Conservation (phyloP, 2,888 invertebrate species). For the Brenthis daphne region DNA sequence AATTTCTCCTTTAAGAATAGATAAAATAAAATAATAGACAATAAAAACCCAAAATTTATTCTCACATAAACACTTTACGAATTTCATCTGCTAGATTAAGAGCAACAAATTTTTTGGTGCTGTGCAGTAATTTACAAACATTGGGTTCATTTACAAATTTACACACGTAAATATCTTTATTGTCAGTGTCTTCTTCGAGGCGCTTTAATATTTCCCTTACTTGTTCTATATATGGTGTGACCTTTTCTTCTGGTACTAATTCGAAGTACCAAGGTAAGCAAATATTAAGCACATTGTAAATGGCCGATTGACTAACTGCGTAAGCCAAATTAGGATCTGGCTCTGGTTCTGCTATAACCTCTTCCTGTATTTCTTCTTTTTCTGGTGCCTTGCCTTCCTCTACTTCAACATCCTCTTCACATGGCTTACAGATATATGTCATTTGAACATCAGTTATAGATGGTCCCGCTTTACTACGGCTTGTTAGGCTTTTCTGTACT, state of each 20-base stretch:
- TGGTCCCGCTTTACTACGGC: constrained; percentile 49
- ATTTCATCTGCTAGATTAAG: constrained; percentile 59
- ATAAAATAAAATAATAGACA: background rate
- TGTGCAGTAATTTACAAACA: constrained; percentile 64
- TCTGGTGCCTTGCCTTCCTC: constrained; percentile 50
- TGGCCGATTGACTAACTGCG: constrained; percentile 61
- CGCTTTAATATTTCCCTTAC: constrained; percentile 54
- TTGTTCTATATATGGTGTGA: constrained; percentile 56
- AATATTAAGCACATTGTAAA: constrained; percentile 68
- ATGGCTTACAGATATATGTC: constrained; percentile 66
- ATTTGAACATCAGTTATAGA: constrained; percentile 59
- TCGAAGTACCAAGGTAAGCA: constrained; percentile 73
- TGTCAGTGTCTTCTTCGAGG: constrained; percentile 63
- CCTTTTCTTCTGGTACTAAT: constrained; percentile 56
- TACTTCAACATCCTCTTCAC: constrained; percentile 52
- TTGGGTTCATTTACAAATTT: constrained; percentile 62
- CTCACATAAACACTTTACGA: constrained; percentile 46
- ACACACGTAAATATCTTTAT: constrained; percentile 66
- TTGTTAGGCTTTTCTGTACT: constrained; percentile 46
- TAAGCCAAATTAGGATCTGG: constrained; percentile 60
- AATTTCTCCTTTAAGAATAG: background rate
- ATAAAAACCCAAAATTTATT: background rate
- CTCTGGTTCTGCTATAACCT: constrained; percentile 51
- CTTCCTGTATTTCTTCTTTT: constrained; percentile 57
- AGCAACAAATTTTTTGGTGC: constrained; percentile 67